Conservation (phyloP, 2,888 invertebrate species). For the Aphodius sticticus region DNA sequence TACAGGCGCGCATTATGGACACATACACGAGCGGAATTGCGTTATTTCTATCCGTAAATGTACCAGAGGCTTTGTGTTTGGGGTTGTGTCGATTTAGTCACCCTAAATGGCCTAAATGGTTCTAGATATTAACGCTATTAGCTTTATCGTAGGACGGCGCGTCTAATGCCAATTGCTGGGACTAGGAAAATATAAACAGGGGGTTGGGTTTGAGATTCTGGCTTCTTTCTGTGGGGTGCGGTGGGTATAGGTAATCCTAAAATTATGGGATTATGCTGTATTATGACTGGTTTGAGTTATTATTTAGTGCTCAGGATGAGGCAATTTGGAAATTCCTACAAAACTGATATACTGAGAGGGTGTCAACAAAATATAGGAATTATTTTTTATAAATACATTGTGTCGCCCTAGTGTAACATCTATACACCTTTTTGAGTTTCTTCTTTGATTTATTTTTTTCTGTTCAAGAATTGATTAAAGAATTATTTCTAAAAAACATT, state of each 20-base stretch:
- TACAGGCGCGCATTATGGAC: neutral
- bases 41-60: neutral
- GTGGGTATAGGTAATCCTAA: neutral
- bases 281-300: neutral
- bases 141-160: neutral
- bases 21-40: neutral
- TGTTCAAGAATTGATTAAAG: too few relatives aligned
- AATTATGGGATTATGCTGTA: neutral
- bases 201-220: neutral
- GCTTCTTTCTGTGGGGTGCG: neutral
- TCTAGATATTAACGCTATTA: constrained; percentile 4
- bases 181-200: neutral
- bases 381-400: too few relatives aligned
- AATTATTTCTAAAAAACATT: too few relatives aligned
- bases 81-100: constrained; percentile 4
- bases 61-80: neutral
- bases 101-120: neutral
- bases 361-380: too few relatives aligned
- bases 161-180: neutral
- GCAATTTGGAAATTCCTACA: too few relatives aligned
- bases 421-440: too few relatives aligned
- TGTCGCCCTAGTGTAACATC: too few relatives aligned
- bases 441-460: too few relatives aligned
- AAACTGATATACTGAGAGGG: too few relatives aligned
- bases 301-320: too few relatives aligned